Percentiles rank a stretch among this genome's conserved stretches.
Evolutionary conservation across 1,140 invertebrate species (phyloP).

Genomic region (Danaus melanippus): DNA sequence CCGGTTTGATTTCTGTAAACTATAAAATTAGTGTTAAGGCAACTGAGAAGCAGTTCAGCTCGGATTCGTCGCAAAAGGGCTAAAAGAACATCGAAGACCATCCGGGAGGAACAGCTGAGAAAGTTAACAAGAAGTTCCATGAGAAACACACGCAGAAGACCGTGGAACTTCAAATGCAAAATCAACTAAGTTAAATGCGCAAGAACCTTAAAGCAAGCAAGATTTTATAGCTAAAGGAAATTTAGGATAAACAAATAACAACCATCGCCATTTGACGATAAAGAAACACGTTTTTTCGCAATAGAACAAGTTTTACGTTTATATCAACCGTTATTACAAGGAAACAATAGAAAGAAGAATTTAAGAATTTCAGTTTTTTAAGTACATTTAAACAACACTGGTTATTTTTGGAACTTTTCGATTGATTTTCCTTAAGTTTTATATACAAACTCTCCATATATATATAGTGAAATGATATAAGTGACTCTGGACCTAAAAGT

Average conservation of each 20-base stretch:
- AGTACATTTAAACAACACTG: constrained; percentile 72
- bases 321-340: constrained; percentile 71
- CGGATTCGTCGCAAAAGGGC: constrained; percentile 63
- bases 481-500: constrained; percentile 62
- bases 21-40: constrained; percentile 65
- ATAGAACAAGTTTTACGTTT: constrained; percentile 72
- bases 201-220: constrained; percentile 55
- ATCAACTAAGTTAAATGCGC: constrained; percentile 64
- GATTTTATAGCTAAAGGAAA: constrained; percentile 64
- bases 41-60: constrained; percentile 59
- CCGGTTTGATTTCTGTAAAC: constrained; percentile 62
- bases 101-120: constrained; percentile 54
- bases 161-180: constrained; percentile 50
- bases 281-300: constrained; percentile 72
- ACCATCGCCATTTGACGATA: constrained; percentile 69
- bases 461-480: constrained; percentile 69
- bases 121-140: constrained; percentile 44
- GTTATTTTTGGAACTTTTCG: constrained; percentile 69
- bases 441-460: constrained; percentile 68
- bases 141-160: constrained; percentile 35
- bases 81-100: constrained; percentile 61
- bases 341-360: constrained; percentile 70
- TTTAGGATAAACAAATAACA: constrained; percentile 62
- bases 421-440: constrained; percentile 67
- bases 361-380: constrained; percentile 67